These are phyloP conservation scores for Ips nitidus DNA, from an alignment of 1,140 invertebrate genomes.

Conservation along the genomic window DNA sequence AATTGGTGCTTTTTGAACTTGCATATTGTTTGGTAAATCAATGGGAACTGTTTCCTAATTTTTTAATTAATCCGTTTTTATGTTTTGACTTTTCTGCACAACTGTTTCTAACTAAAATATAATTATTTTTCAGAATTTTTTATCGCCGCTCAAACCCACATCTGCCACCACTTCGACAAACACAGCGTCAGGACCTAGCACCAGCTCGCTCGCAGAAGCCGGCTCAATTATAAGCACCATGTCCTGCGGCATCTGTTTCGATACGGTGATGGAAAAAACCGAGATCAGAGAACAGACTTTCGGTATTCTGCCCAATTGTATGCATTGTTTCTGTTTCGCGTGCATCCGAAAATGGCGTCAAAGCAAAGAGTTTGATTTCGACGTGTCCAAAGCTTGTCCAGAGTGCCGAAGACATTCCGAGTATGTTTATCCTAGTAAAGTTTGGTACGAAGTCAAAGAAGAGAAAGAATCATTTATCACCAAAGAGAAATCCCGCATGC, in stretches of 20 bases:
- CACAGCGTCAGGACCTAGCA: slow-evolving; percentile 1
- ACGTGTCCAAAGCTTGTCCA: slow-evolving; percentile 70
- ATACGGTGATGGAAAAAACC: slow-evolving; percentile 75
- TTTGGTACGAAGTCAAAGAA: slow-evolving; percentile 81
- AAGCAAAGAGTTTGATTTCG: slow-evolving; percentile 73
- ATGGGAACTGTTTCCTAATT: too few species aligned
- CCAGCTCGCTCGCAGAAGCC: neutral
- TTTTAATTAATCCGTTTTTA: too few species aligned
- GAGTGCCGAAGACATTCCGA: slow-evolving; percentile 76
- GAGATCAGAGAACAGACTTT: slow-evolving; percentile 69
- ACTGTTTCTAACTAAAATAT: too few species aligned
- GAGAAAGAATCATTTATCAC: slow-evolving; percentile 83
- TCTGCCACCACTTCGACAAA: neutral
- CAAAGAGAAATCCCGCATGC: slow-evolving; percentile 69
- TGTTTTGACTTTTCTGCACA: too few species aligned
- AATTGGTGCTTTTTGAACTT: too few species aligned
- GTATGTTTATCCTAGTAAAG: slow-evolving; percentile 84
- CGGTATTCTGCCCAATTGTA: slow-evolving; percentile 87
- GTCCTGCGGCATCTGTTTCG: slow-evolving; percentile 86
- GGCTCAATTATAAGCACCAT: neutral
- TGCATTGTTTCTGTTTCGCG: slow-evolving; percentile 81
- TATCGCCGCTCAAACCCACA: neutral
- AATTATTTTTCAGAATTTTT: too few species aligned
- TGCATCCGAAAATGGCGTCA: slow-evolving; percentile 86
- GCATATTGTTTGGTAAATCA: too few species aligned